Conservation (phyloP, 2,888 invertebrate species). For the Leptinotarsa juncta region DNA sequence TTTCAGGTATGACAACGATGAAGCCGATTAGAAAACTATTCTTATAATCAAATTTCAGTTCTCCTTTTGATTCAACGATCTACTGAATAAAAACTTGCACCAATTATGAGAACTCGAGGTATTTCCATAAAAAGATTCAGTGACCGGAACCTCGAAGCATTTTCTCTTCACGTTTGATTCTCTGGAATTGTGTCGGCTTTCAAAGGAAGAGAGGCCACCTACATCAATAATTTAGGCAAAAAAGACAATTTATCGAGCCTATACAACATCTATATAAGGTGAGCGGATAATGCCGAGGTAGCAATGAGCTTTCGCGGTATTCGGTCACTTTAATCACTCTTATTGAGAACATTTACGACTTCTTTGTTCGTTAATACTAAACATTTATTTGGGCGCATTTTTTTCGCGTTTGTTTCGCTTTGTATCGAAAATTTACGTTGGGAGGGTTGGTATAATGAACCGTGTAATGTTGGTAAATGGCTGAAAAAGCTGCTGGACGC, state of each 20-base stretch:
- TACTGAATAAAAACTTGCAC: not conserved
- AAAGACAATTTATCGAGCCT: constrained; percentile 37
- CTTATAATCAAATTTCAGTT: not conserved
- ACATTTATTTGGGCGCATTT: constrained; percentile 37
- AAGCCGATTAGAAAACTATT: too few relatives aligned
- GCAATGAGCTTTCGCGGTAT: constrained; percentile 35
- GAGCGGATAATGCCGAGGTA: constrained; percentile 29
- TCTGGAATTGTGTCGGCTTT: constrained; percentile 1
- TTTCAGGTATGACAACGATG: too few relatives aligned
- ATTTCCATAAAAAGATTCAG: constrained; percentile 5
- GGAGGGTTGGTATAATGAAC: constrained; percentile 27
- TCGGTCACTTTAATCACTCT: constrained; percentile 34
- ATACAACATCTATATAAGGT: constrained; percentile 41
- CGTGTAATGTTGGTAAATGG: constrained; percentile 28
- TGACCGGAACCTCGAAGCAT: constrained; percentile 8
- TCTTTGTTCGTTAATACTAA: constrained; percentile 42
- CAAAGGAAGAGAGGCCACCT: constrained; percentile 36
- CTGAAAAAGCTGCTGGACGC: constrained; percentile 16
- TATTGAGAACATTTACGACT: constrained; percentile 39
- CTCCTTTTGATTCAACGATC: not conserved
- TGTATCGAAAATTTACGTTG: constrained; percentile 38
- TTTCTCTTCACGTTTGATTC: constrained; percentile 8
- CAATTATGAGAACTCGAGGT: not conserved
- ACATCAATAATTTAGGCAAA: constrained; percentile 42
- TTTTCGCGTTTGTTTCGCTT: constrained; percentile 37